A percentile compares a stretch with the other conserved stretches of the same genome.
These are phyloP conservation scores for Gambusia holbrooki DNA, from an alignment of 2,113 vertebrate species.

Conservation along the genomic window DNA sequence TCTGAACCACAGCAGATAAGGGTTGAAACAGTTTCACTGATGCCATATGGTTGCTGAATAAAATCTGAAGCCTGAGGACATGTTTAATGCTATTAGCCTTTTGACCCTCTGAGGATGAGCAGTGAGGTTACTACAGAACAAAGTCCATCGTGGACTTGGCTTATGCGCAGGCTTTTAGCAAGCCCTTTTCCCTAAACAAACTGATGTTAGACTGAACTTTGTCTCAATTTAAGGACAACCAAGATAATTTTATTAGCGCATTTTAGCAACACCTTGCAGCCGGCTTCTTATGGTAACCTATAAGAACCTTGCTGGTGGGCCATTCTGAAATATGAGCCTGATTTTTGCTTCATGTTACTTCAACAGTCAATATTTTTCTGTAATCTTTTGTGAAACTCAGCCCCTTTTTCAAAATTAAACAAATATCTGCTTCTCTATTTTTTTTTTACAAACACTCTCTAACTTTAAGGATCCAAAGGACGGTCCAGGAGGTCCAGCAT, in stretches of 20 bases:
- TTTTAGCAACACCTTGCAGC: neutral
- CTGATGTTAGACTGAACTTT: conserved; percentile 29
- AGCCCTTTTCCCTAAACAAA: conserved; percentile 28
- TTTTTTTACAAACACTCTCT: no score
- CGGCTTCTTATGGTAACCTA: neutral
- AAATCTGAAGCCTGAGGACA: conserved; percentile 48
- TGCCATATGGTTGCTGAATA: conserved; percentile 41
- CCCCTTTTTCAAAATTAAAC: no score
- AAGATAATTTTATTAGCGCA: neutral
- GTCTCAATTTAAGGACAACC: neutral
- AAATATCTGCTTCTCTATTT: no score
- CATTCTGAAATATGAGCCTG: neutral
- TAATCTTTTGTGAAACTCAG: no score
- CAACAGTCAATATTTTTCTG: no score
- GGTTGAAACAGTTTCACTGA: conserved; percentile 23
- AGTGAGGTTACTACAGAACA: conserved; percentile 30
- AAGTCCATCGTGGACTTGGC: neutral
- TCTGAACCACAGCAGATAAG: neutral
- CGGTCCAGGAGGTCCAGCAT: no score
- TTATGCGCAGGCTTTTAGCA: conserved; percentile 18
- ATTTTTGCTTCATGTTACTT: no score
- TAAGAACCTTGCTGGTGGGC: neutral
- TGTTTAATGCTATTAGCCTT: conserved; percentile 57
- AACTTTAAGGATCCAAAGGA: no score
- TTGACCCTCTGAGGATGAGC: conserved; percentile 48